phyloP scores from a whole-genome alignment of 1,140 invertebrate species.

The Drosophila kepulauana region DNA sequence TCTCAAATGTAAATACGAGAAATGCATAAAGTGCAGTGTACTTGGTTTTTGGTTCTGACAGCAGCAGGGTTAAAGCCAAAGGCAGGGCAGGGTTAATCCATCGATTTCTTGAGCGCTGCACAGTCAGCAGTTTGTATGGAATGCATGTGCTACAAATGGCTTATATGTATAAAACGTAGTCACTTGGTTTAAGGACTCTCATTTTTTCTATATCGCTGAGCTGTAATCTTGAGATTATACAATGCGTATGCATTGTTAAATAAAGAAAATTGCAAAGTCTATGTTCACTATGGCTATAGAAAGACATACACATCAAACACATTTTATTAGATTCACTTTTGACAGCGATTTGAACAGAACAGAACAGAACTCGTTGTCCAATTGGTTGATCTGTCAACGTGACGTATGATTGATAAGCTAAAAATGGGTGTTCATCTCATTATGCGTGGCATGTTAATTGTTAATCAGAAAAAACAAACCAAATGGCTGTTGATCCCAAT shows the following conservation, averaged over 20 bases:
- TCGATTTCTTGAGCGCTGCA: slow-evolving; percentile 61
- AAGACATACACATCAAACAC: neutral
- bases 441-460: slow-evolving; percentile 30
- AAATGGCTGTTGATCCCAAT: slow-evolving; percentile 14
- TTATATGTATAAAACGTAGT: slow-evolving; percentile 20
- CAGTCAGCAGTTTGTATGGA: slow-evolving; percentile 35
- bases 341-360: neutral
- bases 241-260: neutral
- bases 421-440: slow-evolving; percentile 12
- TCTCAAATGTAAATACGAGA: slow-evolving; percentile 9
- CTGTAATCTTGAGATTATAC: slow-evolving; percentile 53
- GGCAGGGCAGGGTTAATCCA: slow-evolving; percentile 52
- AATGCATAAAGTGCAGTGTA: slow-evolving; percentile 22
- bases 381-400: slow-evolving; percentile 40
- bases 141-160: slow-evolving; percentile 10
- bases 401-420: slow-evolving; percentile 50
- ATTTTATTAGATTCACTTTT: neutral
- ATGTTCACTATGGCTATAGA: neutral
- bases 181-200: slow-evolving; percentile 42
- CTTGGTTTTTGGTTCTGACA: slow-evolving; percentile 14
- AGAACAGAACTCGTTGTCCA: slow-evolving; percentile 1
- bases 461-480: slow-evolving; percentile 8
- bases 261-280: neutral
- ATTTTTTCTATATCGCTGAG: slow-evolving; percentile 22
- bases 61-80: neutral